Base-by-base conservation (phyloP, 2,113 vertebrate species). In the Antechinus stuartii region DNA sequence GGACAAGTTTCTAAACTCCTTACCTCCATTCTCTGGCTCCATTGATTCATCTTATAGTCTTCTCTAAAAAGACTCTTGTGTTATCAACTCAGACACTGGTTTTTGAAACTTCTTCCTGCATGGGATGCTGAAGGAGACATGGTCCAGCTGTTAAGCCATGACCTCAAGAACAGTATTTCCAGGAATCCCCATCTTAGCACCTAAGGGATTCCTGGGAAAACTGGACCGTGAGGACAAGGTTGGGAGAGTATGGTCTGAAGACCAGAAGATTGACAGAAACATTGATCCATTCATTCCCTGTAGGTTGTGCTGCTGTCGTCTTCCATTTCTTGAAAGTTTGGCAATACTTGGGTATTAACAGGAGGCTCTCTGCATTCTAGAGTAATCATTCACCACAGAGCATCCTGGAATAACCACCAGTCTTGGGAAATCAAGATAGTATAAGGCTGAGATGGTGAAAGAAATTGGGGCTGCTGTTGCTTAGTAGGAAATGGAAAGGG, bases 161-260 rank as follows among this genome's bases (percentile, higher is more conserved):
- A 99, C 99, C 99, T 99, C 99, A 99, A 99, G 99, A 99, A 99
- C 99, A 99, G 99, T 99, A 99, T 99, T 99, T 99, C 99, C 99
- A 99, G 99, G 99, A 99, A 99, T 99, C 99, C 99, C 99, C 99
- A 98, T 99, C 97, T 98, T 98, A 99, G 98, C 96, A 98, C 98
- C 99, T 98, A 99, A 99, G 99, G 99, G 99, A 99, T 99, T 99
- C 99, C 99, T 99, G 99, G 99, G 99, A 99, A 99, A 99, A 99
- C 99, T 99, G 99, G 99, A 99, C 99, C 99, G 99, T 98, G 99
- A 99, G 99, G 99, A 99, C 99, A 99, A 98, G 99, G 99, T 99
- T 96, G 94, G 95, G 96, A 55, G 46, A 55, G 90, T 26, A 94
- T 19, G 90, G 22, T 97, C 57, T 90, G 95, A 90, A 19, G 96